Evolutionary conservation across 2,113 vertebrate species (phyloP).

Genomic region (Pelecanoides urinatrix): DNA sequence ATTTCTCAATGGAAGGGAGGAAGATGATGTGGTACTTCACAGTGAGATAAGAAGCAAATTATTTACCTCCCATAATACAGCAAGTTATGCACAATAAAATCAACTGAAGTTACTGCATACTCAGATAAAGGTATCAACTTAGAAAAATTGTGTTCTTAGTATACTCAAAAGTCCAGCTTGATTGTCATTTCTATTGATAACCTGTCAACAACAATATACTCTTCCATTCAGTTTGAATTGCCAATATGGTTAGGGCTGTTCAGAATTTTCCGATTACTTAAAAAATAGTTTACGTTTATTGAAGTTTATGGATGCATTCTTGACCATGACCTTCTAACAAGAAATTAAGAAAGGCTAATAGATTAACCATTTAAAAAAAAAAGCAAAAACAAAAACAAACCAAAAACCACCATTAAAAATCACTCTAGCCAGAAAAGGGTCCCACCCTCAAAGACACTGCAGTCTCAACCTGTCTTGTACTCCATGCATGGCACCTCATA

Average conservation of each 20-base stretch:
- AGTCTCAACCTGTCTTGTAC: too few species aligned
- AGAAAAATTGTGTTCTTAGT: background rate
- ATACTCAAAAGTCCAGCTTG: accelerated
- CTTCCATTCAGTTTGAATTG: background rate
- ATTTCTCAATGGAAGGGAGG: background rate
- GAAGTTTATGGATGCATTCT: background rate
- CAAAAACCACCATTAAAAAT: background rate
- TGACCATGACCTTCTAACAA: background rate
- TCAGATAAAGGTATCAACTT: background rate
- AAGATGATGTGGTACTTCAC: accelerated
- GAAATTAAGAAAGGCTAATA: background rate
- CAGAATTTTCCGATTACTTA: background rate
- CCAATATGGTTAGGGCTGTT: background rate
- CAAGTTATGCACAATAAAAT: background rate
- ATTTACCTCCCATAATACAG: background rate
- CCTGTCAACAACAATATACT: background rate
- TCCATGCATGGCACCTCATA: accelerated
- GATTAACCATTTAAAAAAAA: background rate
- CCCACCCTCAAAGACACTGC: background rate
- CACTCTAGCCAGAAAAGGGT: background rate
- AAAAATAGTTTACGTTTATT: background rate
- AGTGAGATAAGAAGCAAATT: background rate
- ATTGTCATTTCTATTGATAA: background rate
- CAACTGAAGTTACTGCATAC: background rate
- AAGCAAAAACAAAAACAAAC: background rate